Percentiles rank a stretch among this genome's conserved stretches.
These are phyloP conservation scores for Oscheius sp. DNA, from an alignment of 2,888 invertebrate genomes.

Conservation along the genomic window DNA sequence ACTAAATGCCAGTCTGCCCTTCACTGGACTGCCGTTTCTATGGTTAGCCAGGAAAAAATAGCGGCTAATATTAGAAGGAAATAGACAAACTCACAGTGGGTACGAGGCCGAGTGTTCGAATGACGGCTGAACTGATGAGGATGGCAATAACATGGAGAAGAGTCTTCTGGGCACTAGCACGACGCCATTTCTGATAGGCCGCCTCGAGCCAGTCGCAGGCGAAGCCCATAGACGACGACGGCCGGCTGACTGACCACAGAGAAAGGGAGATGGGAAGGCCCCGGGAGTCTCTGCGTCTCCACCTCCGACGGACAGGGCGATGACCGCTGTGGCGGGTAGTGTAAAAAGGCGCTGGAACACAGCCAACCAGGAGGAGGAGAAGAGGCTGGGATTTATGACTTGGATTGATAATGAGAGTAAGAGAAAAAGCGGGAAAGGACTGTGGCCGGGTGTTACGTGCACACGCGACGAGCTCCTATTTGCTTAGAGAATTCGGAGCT, in stretches of 20 bases:
- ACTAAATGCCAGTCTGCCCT: background rate
- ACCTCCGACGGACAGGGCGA: background rate
- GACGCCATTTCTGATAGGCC: constrained; percentile 18
- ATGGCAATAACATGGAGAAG: background rate
- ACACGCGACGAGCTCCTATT: constrained; percentile 2
- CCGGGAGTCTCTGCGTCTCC: constrained; percentile 18
- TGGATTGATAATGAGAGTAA: background rate
- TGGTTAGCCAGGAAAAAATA: background rate
- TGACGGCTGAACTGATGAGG: constrained; percentile 6
- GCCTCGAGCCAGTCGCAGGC: constrained; percentile 33
- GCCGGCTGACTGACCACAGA: constrained; percentile 21
- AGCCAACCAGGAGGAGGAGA: constrained; percentile 20
- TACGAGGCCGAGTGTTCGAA: constrained; percentile 10
- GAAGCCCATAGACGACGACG: constrained; percentile 30
- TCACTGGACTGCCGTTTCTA: background rate
- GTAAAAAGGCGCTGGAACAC: constrained; percentile 32
- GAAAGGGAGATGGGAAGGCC: background rate
- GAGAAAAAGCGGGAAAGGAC: background rate
- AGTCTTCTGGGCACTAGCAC: constrained; percentile 8
- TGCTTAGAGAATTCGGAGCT: constrained; percentile 18
- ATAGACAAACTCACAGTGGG: background rate
- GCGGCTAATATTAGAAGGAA: background rate
- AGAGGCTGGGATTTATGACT: constrained; percentile 28
- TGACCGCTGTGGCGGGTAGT: constrained; percentile 15
- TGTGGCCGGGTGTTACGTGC: constrained; percentile 1